phyloP scores from a whole-genome alignment of 2,113 vertebrate species.

The Pandion haliaetus region DNA sequence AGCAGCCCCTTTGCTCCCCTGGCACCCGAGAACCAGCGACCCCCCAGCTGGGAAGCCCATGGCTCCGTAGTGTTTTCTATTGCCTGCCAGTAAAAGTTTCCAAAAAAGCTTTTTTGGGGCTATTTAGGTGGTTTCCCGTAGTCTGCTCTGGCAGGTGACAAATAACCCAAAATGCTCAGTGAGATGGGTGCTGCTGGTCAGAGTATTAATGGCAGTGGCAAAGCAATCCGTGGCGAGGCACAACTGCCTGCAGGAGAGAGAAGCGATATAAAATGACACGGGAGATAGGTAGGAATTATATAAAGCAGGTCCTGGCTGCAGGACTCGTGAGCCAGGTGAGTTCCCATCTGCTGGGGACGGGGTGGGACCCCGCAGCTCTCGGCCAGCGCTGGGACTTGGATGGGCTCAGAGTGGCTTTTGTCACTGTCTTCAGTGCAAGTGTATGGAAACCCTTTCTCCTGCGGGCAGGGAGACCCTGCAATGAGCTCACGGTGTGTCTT shows the following conservation, averaged over 20 bases:
- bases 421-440: neutral
- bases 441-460: neutral
- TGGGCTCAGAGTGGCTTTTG: neutral
- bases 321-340: neutral
- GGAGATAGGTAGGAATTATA: neutral
- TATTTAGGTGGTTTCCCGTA: neutral
- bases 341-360: too few relatives aligned
- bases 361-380: neutral
- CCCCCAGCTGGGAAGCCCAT: neutral
- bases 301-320: neutral
- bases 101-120: too few relatives aligned
- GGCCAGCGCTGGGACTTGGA: neutral
- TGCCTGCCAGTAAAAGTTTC: neutral
- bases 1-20: neutral
- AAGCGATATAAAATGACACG: neutral
- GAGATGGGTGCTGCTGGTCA: neutral
- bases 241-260: neutral
- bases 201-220: neutral
- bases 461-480: neutral
- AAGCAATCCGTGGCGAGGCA: neutral
- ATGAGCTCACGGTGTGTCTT: neutral
- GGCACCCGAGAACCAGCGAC: neutral
- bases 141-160: neutral
- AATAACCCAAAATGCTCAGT: neutral
- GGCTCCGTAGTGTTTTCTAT: accelerated